Conservation (phyloP, 2,888 invertebrate species). For the Stenchaetothrips biformis region DNA sequence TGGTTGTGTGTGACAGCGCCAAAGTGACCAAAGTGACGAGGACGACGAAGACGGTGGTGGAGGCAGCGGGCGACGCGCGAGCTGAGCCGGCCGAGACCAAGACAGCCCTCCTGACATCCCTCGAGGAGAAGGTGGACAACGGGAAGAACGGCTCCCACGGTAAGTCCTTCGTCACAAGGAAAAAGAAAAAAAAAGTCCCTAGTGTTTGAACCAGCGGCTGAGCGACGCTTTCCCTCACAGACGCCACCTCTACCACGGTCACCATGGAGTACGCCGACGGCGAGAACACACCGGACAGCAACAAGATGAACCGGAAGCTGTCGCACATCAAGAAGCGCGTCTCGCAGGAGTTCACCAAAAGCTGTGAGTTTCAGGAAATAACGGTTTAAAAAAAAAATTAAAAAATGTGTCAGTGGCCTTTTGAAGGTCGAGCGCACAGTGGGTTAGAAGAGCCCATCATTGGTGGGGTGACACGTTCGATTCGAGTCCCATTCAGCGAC, state of each 20-base stretch:
- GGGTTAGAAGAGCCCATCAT: background rate
- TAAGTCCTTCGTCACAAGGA: background rate
- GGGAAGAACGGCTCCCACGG: slow-evolving; percentile 1
- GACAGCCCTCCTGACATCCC: background rate
- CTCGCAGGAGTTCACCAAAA: background rate
- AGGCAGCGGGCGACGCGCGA: no score
- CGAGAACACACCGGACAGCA: background rate
- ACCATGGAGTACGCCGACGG: background rate
- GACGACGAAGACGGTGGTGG: no score
- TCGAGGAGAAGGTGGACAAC: background rate
- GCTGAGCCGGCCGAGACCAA: background rate
- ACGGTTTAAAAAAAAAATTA: no score
- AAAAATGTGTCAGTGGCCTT: no score
- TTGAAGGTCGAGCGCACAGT: background rate
- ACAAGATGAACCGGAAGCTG: background rate
- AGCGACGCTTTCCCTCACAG: background rate
- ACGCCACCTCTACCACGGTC: background rate
- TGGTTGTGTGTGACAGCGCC: no score
- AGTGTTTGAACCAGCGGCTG: background rate
- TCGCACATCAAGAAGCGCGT: slow-evolving; percentile 7
- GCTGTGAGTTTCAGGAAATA: background rate
- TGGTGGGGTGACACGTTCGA: no score
- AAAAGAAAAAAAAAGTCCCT: background rate
- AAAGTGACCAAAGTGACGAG: no score
- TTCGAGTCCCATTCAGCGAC: no score